Evolutionary conservation across 2,797 vertebrate species (phyloP), one percentile per base, ranked within the genome.

Genomic region (Takifugu ocellatus): DNA sequence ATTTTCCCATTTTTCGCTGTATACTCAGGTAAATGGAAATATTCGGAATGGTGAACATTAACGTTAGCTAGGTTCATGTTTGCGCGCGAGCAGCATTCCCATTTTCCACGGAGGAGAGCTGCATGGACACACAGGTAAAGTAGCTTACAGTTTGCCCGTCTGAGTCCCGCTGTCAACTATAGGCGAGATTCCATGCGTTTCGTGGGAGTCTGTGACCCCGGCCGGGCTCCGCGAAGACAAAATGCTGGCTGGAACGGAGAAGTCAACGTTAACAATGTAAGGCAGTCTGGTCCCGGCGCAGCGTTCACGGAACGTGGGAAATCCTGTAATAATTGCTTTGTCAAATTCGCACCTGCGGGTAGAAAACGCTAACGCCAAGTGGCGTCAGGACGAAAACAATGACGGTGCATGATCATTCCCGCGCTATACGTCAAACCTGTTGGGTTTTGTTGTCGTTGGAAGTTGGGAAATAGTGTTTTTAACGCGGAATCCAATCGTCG

Each of bases 221-320:
- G 71, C 75, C 45, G 5, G 67, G 51, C 72, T 81, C 75, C 17
- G 70, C 71, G 79, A 74, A 74, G 77, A 80, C 80, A 72, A 76
- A 78, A 75, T 4, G 79, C 66, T 59, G 74, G 25, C 49, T 26
- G 47, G 44, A n/a, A n/a, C 44, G 44, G 16, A 46, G 59, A 56
- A 82, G 85, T 70, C 81, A 63, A 67, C 78, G 70, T 73, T 51
- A 51, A 66, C 64, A 56, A 66, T 56, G 57, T 60, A 43, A 76
- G 68, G 77, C 76, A 81, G 81, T 16, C 78, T 63, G 75, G 39
- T 51, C 9, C 59, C 2, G 48, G 42, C 27, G 85, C 2, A 21
- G 64, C 53, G 11, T 79, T 87, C 69, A 61, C 0, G 0, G 3
- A 1, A 6, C 3, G 0, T 12, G 5, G 59, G 64, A 54, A 65